Evolutionary conservation across 2,888 invertebrate species (phyloP).

Genomic region (Argyra leucocephala): DNA sequence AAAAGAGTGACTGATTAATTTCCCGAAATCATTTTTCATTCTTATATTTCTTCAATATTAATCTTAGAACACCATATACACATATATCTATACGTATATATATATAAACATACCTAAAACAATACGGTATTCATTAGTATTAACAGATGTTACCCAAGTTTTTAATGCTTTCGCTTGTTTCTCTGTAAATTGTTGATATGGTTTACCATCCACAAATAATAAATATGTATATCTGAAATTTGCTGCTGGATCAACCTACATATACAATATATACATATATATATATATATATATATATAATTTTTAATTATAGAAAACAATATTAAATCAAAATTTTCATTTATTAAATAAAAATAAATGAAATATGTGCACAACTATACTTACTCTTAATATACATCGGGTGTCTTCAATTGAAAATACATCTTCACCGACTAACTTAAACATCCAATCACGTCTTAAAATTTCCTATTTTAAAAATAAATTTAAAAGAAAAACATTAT

Average conservation of each 20-base stretch:
- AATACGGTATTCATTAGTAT: slow-evolving; percentile 52
- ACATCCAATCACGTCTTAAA: slow-evolving; percentile 78
- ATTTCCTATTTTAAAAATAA: slow-evolving; percentile 53
- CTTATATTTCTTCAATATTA: too few species aligned
- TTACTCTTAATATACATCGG: slow-evolving; percentile 40
- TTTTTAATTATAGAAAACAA: not conserved
- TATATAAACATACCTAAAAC: slow-evolving; percentile 50
- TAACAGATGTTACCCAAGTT: slow-evolving; percentile 56
- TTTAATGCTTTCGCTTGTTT: slow-evolving; percentile 64
- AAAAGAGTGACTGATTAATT: not conserved
- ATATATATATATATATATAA: too few species aligned
- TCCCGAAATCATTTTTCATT: too few species aligned
- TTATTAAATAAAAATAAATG: not conserved
- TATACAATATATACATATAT: too few species aligned
- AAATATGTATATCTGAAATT: slow-evolving; percentile 73
- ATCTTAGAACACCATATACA: too few species aligned
- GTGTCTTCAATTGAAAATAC: slow-evolving; percentile 57
- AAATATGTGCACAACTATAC: too few species aligned
- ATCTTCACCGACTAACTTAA: slow-evolving; percentile 80
- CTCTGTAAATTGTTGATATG: slow-evolving; percentile 69
- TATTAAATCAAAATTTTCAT: slow-evolving; percentile 26
- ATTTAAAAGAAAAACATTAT: not conserved
- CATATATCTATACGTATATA: too few species aligned
- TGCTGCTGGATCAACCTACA: slow-evolving; percentile 53
- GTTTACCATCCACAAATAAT: slow-evolving; percentile 72